Percentiles rank a stretch among this genome's conserved stretches.
phyloP scores from a whole-genome alignment of 2,113 vertebrate species.

The Bubalus kerabau region DNA sequence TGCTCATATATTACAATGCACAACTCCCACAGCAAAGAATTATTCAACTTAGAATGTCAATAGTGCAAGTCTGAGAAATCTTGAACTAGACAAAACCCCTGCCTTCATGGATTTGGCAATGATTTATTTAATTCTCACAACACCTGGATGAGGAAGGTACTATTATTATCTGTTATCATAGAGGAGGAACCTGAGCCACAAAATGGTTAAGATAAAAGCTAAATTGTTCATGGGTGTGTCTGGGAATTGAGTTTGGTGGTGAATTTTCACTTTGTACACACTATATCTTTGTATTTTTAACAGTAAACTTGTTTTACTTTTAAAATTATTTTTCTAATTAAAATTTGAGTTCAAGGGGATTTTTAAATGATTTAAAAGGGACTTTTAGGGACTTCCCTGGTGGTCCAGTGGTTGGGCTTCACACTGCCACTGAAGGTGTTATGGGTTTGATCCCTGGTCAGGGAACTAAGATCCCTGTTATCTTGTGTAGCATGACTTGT shows the following conservation, averaged over 20 bases:
- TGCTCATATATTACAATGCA: background rate
- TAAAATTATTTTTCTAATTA: slow-evolving; percentile 11
- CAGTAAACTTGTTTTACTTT: background rate
- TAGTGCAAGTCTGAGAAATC: background rate
- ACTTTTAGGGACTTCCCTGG: background rate
- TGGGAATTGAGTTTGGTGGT: background rate
- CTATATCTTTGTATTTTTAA: background rate
- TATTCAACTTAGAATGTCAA: background rate
- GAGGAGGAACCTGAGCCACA: background rate
- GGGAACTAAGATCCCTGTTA: background rate
- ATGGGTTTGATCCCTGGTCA: background rate
- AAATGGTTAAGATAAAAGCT: background rate
- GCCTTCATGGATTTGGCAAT: background rate
- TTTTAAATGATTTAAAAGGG: background rate
- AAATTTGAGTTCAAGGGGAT: background rate
- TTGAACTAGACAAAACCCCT: background rate
- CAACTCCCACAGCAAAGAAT: background rate
- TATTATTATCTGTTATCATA: background rate
- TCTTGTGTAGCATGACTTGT: background rate
- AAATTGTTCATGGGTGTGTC: background rate
- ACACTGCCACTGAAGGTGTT: background rate
- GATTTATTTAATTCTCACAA: background rate
- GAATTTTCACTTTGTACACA: background rate
- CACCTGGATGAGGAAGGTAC: background rate
- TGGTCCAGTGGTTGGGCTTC: background rate